phyloP scores from a whole-genome alignment of 1,140 invertebrate species.

The Magallana angulata region DNA sequence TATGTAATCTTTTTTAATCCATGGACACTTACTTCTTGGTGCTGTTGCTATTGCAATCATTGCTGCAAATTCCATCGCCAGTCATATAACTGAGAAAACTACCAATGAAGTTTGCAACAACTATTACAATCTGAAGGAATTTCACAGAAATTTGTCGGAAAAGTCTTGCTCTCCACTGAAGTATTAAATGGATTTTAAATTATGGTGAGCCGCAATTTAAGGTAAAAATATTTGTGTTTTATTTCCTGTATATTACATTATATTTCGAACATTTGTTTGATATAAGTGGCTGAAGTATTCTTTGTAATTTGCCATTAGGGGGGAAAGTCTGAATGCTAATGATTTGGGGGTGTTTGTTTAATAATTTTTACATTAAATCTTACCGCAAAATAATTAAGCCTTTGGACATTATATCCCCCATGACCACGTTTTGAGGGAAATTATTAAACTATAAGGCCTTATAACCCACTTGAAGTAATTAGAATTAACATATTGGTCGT shows the following conservation, averaged over 20 bases:
- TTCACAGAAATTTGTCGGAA: not conserved
- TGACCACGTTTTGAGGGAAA: not conserved
- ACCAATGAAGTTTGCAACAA: conserved; percentile 29
- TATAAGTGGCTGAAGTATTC: conserved; percentile 14
- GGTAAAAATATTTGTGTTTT: not conserved
- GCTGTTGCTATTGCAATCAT: conserved; percentile 14
- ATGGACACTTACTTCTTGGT: not conserved
- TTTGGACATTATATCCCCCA: not conserved
- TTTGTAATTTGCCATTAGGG: not conserved
- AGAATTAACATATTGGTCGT: no score
- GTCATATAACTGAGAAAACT: conserved; percentile 1
- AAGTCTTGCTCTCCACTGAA: not conserved
- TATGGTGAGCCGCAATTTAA: not conserved
- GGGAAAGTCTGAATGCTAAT: not conserved
- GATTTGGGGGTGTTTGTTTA: not conserved
- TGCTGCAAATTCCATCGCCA: conserved; percentile 34
- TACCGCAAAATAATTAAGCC: conserved; percentile 13
- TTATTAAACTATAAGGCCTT: not conserved
- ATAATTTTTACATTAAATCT: not conserved
- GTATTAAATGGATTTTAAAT: not conserved
- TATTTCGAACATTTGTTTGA: not conserved
- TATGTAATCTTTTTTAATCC: not conserved
- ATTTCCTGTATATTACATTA: conserved; percentile 22
- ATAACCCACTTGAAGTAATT: no score
- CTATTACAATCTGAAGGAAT: not conserved